Percentiles rank a stretch among this genome's conserved stretches.
Conservation (phyloP, 2,113 vertebrate species). For the Tupaia tana region DNA sequence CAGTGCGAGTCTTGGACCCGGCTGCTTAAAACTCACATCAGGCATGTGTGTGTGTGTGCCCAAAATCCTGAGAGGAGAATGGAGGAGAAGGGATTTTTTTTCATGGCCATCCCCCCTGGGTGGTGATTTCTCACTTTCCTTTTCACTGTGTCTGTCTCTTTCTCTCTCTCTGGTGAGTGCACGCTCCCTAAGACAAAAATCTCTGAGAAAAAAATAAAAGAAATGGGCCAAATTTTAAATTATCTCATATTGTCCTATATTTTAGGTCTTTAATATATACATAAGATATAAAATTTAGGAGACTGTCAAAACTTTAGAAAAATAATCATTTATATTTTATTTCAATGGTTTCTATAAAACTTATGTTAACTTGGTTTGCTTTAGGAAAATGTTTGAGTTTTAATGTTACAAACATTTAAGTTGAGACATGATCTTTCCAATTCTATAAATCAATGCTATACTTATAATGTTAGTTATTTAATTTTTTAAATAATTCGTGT, state of each 20-base stretch:
- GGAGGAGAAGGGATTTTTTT: no score
- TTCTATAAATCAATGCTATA: neutral
- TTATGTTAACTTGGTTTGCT: neutral
- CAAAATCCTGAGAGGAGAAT: no score
- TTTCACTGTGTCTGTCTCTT: no score
- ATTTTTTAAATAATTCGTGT: neutral
- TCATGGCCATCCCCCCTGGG: no score
- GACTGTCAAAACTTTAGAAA: neutral
- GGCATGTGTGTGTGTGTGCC: no score
- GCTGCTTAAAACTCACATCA: no score
- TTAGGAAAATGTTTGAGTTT: neutral
- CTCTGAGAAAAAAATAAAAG: neutral
- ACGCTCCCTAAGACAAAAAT: no score
- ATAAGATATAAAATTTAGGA: constrained; percentile 30
- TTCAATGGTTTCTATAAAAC: neutral
- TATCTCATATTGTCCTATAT: neutral
- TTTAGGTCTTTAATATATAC: neutral
- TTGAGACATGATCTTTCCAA: neutral
- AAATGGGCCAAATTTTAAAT: constrained; percentile 39
- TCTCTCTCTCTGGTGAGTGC: no score
- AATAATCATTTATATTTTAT: constrained; percentile 14
- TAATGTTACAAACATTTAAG: neutral
- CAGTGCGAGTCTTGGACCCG: no score
- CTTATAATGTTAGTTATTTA: neutral
- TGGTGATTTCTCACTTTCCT: no score